Evolutionary conservation across 2,797 vertebrate genomes (phyloP), one percentile per base, ranked within the genome.

Genomic region (Iguana delicatissima): DNA sequence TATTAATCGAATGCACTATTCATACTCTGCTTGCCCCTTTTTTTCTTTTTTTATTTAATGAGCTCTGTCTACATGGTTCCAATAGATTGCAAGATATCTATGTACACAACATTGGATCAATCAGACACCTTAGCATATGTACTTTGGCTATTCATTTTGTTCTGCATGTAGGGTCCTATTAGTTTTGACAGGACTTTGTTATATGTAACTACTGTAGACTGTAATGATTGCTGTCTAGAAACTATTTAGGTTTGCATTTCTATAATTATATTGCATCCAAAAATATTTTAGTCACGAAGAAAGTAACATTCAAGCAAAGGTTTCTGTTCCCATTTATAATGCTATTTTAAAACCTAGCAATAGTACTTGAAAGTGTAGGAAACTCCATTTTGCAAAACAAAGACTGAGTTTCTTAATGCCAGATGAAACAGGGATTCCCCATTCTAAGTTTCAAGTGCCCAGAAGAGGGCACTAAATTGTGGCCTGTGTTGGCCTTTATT

Each of bases 391-490:
- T 52, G 32, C 29, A 55, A 69, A 64, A 55, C n/a, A n/a, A 29
- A 76, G 50, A 42, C 57, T 24, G 6, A 26, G 64, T 20, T 13
- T 52, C 74, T 72, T 50, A 59, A 50, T 79, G 69, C 20, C 62
- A 62, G 81, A 59, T 46, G 77, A 13, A 32, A 32, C 16, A 3
- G 57, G 35, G 20, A 46, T 35, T 46, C 35, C 5, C 16, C 42
- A 77, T 84, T 29, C 16, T 16, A 32, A 52, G 16, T 59, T 73
- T 32, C 83, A 83, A 50, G 32, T 80, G 73, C 69, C 96, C 96
- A 96, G 96, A 92, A 96, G 96, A 96, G 96, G 96, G 96, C 96
- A 96, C 95, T 95, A 93, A 93, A 94, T 5, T 92, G 2, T 93
- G 95, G 2, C 89, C 95, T 80, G 79, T 90, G 86, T 87, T 1